These are phyloP conservation scores for Epinephelus lanceolatus DNA, from an alignment of 2,113 vertebrate species.

Conservation along the genomic window DNA sequence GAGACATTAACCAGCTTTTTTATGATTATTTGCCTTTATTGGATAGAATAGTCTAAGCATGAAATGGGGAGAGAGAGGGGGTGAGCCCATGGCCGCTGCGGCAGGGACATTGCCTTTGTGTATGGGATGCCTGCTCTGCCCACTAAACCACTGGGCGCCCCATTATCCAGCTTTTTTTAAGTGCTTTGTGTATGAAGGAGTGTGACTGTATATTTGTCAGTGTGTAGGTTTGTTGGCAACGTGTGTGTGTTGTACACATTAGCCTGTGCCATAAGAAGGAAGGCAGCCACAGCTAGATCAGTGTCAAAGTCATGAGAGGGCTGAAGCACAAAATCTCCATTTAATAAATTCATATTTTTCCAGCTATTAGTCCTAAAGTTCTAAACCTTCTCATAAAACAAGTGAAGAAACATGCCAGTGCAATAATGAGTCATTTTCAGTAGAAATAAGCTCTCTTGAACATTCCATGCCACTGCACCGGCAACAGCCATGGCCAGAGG, in stretches of 20 bases:
- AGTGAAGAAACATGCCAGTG: background rate
- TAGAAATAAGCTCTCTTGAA: too few species aligned
- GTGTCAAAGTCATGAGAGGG: background rate
- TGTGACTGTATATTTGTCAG: background rate
- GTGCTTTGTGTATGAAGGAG: background rate
- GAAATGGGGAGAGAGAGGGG: too few species aligned
- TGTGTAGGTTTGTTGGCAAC: conserved; percentile 7
- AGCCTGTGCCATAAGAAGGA: background rate
- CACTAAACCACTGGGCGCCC: too few species aligned
- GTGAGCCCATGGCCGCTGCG: too few species aligned
- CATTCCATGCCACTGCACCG: too few species aligned
- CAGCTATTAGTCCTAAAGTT: background rate
- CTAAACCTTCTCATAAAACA: background rate
- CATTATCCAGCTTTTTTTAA: background rate
- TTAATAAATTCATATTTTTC: background rate
- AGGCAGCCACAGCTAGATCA: background rate
- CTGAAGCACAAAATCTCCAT: background rate
- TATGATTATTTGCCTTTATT: too few species aligned
- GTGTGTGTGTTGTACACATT: conserved; percentile 18
- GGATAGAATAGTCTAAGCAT: too few species aligned
- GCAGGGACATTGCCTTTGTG: too few species aligned
- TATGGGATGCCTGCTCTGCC: too few species aligned
- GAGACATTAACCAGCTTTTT: background rate
- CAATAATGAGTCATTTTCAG: too few species aligned
- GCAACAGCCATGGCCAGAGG: too few species aligned